phyloP scores from a whole-genome alignment of 2,797 vertebrate species.

The Glyptemys insculpta region DNA sequence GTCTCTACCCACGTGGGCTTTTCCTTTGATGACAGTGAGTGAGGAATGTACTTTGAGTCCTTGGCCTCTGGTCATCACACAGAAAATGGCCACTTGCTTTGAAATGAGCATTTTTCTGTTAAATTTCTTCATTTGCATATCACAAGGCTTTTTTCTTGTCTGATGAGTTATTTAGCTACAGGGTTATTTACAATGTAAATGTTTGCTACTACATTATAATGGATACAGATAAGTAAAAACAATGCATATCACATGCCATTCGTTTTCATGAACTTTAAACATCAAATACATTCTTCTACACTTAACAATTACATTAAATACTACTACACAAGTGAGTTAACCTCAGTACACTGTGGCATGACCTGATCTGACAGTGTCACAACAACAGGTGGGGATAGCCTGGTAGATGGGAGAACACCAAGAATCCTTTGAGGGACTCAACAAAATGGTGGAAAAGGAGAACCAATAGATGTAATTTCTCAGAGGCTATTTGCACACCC shows the following conservation, averaged over 20 bases:
- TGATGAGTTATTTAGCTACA: not conserved
- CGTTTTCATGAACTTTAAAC: too few species aligned
- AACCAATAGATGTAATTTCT: not conserved
- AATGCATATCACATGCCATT: too few species aligned
- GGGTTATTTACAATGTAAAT: not conserved
- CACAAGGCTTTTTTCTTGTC: not conserved
- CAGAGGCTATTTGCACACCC: not conserved
- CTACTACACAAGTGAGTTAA: not conserved
- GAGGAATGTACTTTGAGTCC: not conserved
- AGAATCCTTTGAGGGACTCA: not conserved
- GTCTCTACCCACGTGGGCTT: not conserved
- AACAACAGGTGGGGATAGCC: not conserved
- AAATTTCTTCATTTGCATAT: too few species aligned
- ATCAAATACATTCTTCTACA: not conserved
- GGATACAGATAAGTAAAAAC: not conserved
- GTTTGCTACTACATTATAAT: not conserved
- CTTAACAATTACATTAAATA: not conserved
- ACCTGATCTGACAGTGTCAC: not conserved
- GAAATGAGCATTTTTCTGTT: too few species aligned
- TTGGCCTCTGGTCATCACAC: too few species aligned
- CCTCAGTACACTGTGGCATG: not conserved
- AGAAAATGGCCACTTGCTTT: not conserved
- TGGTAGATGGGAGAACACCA: not conserved
- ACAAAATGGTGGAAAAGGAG: not conserved
- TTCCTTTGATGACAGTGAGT: not conserved